A percentile compares a stretch with the other conserved stretches of the same genome.
phyloP scores from a whole-genome alignment of 1,140 invertebrate species.

The Neodiprion lecontei region DNA sequence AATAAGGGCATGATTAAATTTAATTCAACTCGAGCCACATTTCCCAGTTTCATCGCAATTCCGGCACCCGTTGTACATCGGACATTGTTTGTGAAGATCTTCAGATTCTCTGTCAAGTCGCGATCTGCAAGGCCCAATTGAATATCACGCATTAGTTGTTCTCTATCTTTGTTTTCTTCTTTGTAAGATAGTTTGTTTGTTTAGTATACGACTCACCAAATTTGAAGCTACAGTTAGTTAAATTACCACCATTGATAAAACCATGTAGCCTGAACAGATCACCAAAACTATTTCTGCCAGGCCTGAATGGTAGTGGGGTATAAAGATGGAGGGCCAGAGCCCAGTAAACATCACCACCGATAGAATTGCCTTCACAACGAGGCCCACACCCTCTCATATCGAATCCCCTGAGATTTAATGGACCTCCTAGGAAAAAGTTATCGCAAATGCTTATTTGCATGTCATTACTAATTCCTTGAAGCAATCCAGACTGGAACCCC shows the following conservation, averaged over 20 bases:
- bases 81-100: constrained; percentile 58
- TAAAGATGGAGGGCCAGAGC: constrained; percentile 80
- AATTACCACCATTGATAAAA: constrained; percentile 85
- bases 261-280: constrained; percentile 83
- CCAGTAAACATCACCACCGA: constrained; percentile 82
- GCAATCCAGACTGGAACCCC: constrained; percentile 72
- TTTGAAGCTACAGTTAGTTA: constrained; percentile 63
- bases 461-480: constrained; percentile 70
- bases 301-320: constrained; percentile 84
- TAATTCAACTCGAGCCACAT: constrained; percentile 82
- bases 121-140: constrained; percentile 46
- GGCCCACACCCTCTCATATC: constrained; percentile 82
- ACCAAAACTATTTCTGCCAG: constrained; percentile 76
- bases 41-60: constrained; percentile 78
- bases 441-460: constrained; percentile 74
- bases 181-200: background rate
- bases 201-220: constrained; percentile 36
- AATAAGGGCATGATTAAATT: constrained; percentile 63
- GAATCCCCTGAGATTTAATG: constrained; percentile 84
- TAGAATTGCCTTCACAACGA: constrained; percentile 72
- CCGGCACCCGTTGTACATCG: constrained; percentile 76
- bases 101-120: constrained; percentile 51
- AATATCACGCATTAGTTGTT: constrained; percentile 23
- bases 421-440: constrained; percentile 87
- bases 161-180: constrained; percentile 7